A percentile compares a stretch with the other conserved stretches of the same genome.
These are phyloP conservation scores for Heliothis peltigera DNA, from an alignment of 2,888 invertebrate genomes.

Conservation along the genomic window DNA sequence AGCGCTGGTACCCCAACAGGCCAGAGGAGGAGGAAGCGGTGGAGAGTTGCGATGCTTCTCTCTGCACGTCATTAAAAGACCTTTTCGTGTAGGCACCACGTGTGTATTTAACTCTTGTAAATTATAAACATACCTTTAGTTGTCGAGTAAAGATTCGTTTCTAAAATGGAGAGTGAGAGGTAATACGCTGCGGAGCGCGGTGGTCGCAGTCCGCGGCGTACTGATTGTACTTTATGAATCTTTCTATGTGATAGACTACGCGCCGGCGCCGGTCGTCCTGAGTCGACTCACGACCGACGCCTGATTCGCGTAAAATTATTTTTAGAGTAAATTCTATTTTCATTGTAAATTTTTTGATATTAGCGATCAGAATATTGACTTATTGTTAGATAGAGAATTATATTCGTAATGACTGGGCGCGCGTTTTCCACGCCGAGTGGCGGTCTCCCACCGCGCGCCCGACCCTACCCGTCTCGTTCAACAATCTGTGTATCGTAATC, in stretches of 20 bases:
- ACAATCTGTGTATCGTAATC: constrained; percentile 87
- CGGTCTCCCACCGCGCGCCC: constrained; percentile 78
- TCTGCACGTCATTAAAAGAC: constrained; percentile 96
- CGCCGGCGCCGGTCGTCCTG: constrained; percentile 83
- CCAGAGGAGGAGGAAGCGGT: constrained; percentile 92
- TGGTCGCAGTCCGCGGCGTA: constrained; percentile 64
- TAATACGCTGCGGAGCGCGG: constrained; percentile 59
- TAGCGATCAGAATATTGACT: constrained; percentile 86
- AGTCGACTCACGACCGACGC: constrained; percentile 85
- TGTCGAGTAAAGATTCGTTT: constrained; percentile 79
- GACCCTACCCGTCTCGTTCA: constrained; percentile 83
- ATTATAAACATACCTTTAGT: constrained; percentile 78
- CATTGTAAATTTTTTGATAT: constrained; percentile 89
- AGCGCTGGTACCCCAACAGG: constrained; percentile 91
- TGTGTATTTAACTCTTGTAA: constrained; percentile 80
- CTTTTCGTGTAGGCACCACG: constrained; percentile 93
- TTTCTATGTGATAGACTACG: constrained; percentile 89
- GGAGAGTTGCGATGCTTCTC: constrained; percentile 94
- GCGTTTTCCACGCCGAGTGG: constrained; percentile 81
- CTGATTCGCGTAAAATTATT: constrained; percentile 82
- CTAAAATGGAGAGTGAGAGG: constrained; percentile 71
- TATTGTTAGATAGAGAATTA: constrained; percentile 89
- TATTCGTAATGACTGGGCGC: constrained; percentile 84
- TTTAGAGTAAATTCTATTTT: constrained; percentile 90
- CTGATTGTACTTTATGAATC: constrained; percentile 85